Base-by-base conservation (phyloP, 2,888 invertebrate species). In the Nemotelus pantherinus region DNA sequence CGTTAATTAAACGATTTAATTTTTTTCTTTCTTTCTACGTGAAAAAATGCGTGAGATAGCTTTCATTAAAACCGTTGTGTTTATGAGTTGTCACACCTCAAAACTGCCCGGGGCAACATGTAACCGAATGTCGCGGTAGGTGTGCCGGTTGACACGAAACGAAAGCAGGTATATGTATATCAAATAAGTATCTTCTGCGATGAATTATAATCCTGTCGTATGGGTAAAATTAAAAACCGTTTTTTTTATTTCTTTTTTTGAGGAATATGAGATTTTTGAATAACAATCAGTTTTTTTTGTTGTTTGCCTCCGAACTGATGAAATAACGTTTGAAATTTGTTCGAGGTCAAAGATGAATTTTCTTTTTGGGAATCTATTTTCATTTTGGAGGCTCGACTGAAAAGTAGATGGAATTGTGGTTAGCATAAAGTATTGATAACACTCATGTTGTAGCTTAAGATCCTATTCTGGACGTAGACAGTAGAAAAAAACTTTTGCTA, bases 1-100 rank as follows among this genome's bases (percentile, higher is more conserved):
- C 67, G 76, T 67, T 76, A 76, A 76, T 76, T 76, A 76, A 65
- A 44, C 50, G 76, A 76, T 76, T 76, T 76, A 65, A 47, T 72
- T 74, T 74, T 74, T 63, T 48, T 60, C 25, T 25, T 25, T 25
- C 25, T 25, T 25, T 25, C 25, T 25, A 25, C 25, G 25, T 25
- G 47, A 41, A 48, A 74, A 63, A 48, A 74, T 39, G 60, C 63
- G 74, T 74, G 74, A 63, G 74, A 74, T 63, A 60, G 47, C 63
- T 63, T 50, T 74, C 47, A 41, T 74, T 63, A 74, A 74, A 74
- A 60, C 60, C 74, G 50, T 58, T 25, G 48, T 25, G 39, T 74
- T 60, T 74, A 60, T 74, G 41, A 48, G 10, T 63, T 74, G 50
- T 74, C 60, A 60, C 74, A 70, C 53, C 50, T 55, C 9, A 1